These are phyloP conservation scores for Medauroidea extradentata DNA, from an alignment of 1,140 invertebrate genomes.

Conservation along the genomic window DNA sequence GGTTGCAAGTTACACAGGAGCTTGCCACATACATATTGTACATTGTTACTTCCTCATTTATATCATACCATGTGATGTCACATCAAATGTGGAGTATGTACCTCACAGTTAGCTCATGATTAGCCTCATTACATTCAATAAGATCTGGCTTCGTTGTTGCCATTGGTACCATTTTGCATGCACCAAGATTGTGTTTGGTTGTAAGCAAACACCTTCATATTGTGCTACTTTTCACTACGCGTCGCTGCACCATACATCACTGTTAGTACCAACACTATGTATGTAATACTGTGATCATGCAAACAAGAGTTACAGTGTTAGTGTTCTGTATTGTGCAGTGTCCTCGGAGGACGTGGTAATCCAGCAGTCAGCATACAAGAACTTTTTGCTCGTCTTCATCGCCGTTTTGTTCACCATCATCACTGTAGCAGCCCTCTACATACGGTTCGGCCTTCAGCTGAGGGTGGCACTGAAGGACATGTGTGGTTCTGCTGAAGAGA, in stretches of 20 bases:
- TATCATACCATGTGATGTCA: no score
- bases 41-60: no score
- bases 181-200: no score
- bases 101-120: no score
- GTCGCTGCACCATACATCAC: background rate
- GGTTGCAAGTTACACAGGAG: no score
- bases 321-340: background rate
- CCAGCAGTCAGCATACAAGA: background rate
- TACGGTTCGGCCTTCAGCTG: conserved; percentile 30
- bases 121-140: no score
- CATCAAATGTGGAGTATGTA: no score
- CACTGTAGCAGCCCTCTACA: conserved; percentile 26
- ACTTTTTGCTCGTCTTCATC: background rate
- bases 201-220: no score
- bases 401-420: conserved; percentile 21
- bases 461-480: conserved; percentile 34
- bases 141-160: no score
- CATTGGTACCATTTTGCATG: no score
- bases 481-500: conserved; percentile 30
- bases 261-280: background rate
- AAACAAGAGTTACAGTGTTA: background rate
- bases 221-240: no score
- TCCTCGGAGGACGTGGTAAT: background rate
- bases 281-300: background rate
- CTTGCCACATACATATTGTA: no score